Evolutionary conservation across 2,797 vertebrate genomes (phyloP).

Genomic region (Parambassis ranga): DNA sequence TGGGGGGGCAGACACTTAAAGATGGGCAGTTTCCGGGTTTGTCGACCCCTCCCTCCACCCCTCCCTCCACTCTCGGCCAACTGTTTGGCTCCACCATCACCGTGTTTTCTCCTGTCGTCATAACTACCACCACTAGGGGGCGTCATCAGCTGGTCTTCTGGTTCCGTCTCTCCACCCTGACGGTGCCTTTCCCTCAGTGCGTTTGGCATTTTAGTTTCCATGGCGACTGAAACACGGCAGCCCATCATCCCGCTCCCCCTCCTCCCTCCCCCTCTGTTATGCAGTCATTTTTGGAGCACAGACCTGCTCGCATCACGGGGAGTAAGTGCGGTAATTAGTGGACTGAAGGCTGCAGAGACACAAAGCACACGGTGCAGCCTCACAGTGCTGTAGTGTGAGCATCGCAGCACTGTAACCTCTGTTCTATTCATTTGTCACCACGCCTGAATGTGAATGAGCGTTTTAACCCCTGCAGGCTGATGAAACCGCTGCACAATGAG

Average conservation of each 20-base stretch:
- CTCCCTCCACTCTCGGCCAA: too few species aligned
- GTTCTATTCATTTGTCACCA: background rate
- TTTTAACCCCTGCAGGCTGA: background rate
- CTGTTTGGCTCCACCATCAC: too few species aligned
- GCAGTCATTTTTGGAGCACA: background rate
- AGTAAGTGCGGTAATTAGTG: slow-evolving; percentile 21
- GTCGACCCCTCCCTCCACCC: too few species aligned
- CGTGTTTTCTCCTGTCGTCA: too few species aligned
- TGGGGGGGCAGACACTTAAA: too few species aligned
- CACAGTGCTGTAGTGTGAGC: too few species aligned
- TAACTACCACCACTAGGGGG: too few species aligned
- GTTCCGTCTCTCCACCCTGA: background rate
- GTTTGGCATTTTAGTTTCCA: slow-evolving; percentile 65
- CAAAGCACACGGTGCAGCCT: too few species aligned
- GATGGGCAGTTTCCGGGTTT: too few species aligned
- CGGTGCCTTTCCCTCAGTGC: background rate
- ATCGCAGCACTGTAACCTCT: background rate
- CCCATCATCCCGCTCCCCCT: background rate
- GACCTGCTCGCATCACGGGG: background rate
- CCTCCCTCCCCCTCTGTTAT: background rate
- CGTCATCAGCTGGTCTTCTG: too few species aligned
- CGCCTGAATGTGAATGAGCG: slow-evolving; percentile 1
- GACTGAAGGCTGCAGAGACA: slow-evolving; percentile 1
- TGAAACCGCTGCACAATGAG: background rate
- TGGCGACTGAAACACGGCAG: slow-evolving; percentile 31